Conservation (phyloP, 2,888 invertebrate species). For the Hoplodrina blanda region DNA sequence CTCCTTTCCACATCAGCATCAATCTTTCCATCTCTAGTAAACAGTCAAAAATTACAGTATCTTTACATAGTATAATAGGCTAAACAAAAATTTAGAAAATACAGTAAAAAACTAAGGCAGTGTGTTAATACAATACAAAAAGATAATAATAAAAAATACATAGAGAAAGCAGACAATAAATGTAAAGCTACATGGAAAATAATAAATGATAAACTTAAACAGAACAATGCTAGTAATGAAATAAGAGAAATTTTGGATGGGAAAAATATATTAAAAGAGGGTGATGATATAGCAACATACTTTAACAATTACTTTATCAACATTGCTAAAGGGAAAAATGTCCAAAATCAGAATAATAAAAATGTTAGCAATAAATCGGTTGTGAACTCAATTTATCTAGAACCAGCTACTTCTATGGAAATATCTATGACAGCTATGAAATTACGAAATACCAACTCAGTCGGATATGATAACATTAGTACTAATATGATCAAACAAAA, state of each 20-base stretch:
- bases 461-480: constrained; percentile 4
- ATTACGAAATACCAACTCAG: constrained; percentile 6
- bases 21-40: too few species aligned
- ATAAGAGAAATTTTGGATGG: constrained; percentile 1
- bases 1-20: too few species aligned
- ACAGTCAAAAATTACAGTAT: too few species aligned
- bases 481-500: constrained; percentile 12
- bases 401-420: constrained; percentile 3
- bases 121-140: too few species aligned
- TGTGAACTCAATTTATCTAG: constrained; percentile 2
- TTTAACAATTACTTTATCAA: constrained; percentile 1
- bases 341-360: neutral
- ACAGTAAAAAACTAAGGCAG: too few species aligned
- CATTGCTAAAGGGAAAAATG: neutral
- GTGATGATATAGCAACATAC: neutral
- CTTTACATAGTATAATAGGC: too few species aligned
- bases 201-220: too few species aligned
- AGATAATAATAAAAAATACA: too few species aligned
- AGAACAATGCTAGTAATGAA: neutral
- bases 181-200: constrained; percentile 11
- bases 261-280: neutral
- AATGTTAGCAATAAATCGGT: neutral
- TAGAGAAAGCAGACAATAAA: too few species aligned
- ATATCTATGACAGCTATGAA: constrained; percentile 1
- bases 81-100: too few species aligned